Percentiles rank a stretch among this genome's conserved stretches.
Conservation (phyloP, 2,797 vertebrate genomes). For the Lagorchestes hirsutus region DNA sequence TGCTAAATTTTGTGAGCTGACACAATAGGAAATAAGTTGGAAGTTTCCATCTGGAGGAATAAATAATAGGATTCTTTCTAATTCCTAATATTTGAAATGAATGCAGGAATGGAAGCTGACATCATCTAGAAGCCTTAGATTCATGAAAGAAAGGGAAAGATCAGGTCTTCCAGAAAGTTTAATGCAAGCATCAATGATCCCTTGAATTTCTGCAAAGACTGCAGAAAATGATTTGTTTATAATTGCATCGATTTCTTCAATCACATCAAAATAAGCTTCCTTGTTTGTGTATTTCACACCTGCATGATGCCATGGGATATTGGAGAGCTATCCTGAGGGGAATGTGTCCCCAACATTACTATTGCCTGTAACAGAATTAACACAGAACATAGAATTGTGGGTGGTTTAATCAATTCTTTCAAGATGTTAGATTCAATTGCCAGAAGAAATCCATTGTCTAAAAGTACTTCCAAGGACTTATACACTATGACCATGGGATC, state of each 20-base stretch:
- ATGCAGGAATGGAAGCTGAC: slow-evolving; percentile 98
- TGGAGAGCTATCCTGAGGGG: slow-evolving; percentile 96
- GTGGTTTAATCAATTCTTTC: slow-evolving; percentile 98
- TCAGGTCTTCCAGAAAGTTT: slow-evolving; percentile 98
- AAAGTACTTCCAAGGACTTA: slow-evolving; percentile 98
- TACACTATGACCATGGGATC: slow-evolving; percentile 98
- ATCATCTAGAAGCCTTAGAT: slow-evolving; percentile 96
- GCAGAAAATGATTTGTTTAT: slow-evolving; percentile 98
- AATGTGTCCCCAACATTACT: slow-evolving; percentile 96
- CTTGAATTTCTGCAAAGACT: slow-evolving; percentile 98
- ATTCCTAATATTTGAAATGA: slow-evolving; percentile 97
- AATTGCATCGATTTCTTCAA: slow-evolving; percentile 99
- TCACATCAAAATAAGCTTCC: slow-evolving; percentile 98
- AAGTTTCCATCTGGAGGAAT: slow-evolving; percentile 98
- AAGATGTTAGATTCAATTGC: slow-evolving; percentile 98
- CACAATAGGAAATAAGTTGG: slow-evolving; percentile 95
- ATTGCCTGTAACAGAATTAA: slow-evolving; percentile 98
- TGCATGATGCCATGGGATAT: slow-evolving; percentile 95
- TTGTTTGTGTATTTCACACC: slow-evolving; percentile 98
- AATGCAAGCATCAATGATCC: slow-evolving; percentile 96
- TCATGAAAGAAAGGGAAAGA: slow-evolving; percentile 98
- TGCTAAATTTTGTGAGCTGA: slow-evolving; percentile 97
- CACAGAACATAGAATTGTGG: slow-evolving; percentile 96
- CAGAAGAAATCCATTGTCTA: slow-evolving; percentile 98
- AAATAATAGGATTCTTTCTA: slow-evolving; percentile 94